Evolutionary conservation across 2,888 invertebrate genomes (phyloP).

Genomic region (Azorinus chamasolen): DNA sequence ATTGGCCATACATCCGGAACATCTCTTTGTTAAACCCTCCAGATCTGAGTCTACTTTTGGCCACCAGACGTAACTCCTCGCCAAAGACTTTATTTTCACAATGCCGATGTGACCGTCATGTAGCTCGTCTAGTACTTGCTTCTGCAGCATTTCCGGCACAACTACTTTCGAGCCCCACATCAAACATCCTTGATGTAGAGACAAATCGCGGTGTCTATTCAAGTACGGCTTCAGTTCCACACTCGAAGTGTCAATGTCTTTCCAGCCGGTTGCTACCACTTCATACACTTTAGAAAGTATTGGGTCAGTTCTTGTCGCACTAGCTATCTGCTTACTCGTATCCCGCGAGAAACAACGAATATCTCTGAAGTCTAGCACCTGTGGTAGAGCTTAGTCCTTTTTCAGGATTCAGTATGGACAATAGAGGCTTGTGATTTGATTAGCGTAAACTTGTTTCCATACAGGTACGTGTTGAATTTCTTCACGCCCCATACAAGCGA

Average conservation of each 20-base stretch:
- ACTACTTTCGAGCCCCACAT: conserved; percentile 64
- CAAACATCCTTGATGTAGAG: conserved; percentile 10
- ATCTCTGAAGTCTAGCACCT: conserved; percentile 47
- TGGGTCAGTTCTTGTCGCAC: conserved; percentile 38
- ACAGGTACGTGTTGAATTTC: conserved; percentile 85
- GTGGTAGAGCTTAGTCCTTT: conserved; percentile 59
- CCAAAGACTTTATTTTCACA: conserved; percentile 74
- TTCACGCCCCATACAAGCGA: conserved; percentile 84
- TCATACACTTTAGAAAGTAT: conserved; percentile 42
- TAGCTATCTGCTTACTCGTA: conserved; percentile 23
- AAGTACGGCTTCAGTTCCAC: conserved; percentile 29
- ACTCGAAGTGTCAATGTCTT: not conserved
- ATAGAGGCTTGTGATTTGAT: conserved; percentile 64
- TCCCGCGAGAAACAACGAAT: conserved; percentile 31
- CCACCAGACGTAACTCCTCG: conserved; percentile 79
- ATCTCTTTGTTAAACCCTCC: conserved; percentile 63
- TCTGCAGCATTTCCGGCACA: conserved; percentile 67
- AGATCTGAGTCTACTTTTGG: conserved; percentile 59
- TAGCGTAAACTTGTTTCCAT: conserved; percentile 83
- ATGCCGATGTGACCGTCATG: conserved; percentile 76
- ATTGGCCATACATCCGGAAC: conserved; percentile 34
- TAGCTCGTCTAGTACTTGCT: conserved; percentile 65
- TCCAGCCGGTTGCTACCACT: conserved; percentile 18
- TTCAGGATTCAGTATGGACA: conserved; percentile 57
- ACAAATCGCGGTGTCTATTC: conserved; percentile 45